phyloP scores from a whole-genome alignment of 2,797 vertebrate genomes.

The Orientallactaga sibirica region DNA sequence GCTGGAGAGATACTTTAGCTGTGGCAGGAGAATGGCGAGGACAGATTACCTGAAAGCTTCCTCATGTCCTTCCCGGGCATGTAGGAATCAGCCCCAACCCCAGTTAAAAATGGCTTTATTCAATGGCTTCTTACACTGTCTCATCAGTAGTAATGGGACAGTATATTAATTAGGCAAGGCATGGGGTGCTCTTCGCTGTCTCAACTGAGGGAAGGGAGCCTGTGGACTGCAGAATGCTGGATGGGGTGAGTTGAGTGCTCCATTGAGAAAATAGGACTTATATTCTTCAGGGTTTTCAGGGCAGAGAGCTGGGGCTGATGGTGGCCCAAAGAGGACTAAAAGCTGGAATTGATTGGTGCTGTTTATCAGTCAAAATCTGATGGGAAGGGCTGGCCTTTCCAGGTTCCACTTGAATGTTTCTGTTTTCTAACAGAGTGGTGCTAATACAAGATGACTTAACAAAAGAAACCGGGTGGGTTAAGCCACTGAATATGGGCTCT shows the following conservation, averaged over 20 bases:
- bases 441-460: not conserved
- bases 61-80: conserved; percentile 29
- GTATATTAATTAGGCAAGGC: not conserved
- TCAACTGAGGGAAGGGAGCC: not conserved
- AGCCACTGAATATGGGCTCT: not conserved
- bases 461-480: not conserved
- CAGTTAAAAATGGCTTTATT: not conserved
- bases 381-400: not conserved
- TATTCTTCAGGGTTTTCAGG: not conserved
- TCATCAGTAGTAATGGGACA: not conserved
- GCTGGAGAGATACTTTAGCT: conserved; percentile 70
- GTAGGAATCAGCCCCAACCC: not conserved
- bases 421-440: not conserved
- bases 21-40: conserved; percentile 55
- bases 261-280: not conserved
- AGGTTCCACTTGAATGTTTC: not conserved
- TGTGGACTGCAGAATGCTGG: not conserved
- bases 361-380: not conserved
- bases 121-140: not conserved
- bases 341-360: not conserved
- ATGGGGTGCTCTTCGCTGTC: not conserved
- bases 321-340: not conserved
- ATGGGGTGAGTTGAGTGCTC: not conserved
- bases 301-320: not conserved
- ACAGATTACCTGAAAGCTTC: conserved; percentile 66